Base-by-base conservation (phyloP, 2,888 invertebrate genomes). In the Darwinula stevensoni region DNA sequence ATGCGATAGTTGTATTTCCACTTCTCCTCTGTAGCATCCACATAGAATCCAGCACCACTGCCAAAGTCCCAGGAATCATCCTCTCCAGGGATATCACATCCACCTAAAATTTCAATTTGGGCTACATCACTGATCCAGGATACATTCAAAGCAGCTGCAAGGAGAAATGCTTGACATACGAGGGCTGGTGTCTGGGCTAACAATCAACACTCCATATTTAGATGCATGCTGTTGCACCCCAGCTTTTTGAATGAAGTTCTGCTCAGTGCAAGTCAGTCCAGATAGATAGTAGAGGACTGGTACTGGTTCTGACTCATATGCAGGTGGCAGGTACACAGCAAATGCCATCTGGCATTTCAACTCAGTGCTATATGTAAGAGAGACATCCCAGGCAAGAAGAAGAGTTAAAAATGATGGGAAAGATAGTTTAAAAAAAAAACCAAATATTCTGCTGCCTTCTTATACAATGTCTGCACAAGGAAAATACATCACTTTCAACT, bases 151-250 rank as follows among this genome's bases (percentile, higher is more conserved):
- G 22, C 22, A 18, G n/a, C n/a, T 18, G n/a, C 6, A n/a, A 9
- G 22, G 22, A 18, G n/a, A 28, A 28, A 13, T 28, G 5, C 11
- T 12, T 15, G 31, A 39, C 40, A 40, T 39, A 44, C 64, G 61
- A 2, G 94, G 94, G 40, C 88, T 91, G 1, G 94, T 97, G 46
- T 97, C 97, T 0, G 94, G 88, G 36, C 72, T 73, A 3, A 97
- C 75, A 32, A 97, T 63, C 38, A 82, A 65, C 3, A 97, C 53
- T 1, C 73, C 73, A 46, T 74, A 62, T 44, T 80, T 62, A 3
- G 84, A 63, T 3, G 94, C 94, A 53, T 70, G 68, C 54, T 63
- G 63, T 56, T 97, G 97, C 37, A 76, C 73, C n/a, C 88, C 91
- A 29, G 84, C 67, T 54, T 97, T 97, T 31, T 73, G 67, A 38